Conservation (phyloP, 2,888 invertebrate genomes). For the Chromoteleia sp. region DNA sequence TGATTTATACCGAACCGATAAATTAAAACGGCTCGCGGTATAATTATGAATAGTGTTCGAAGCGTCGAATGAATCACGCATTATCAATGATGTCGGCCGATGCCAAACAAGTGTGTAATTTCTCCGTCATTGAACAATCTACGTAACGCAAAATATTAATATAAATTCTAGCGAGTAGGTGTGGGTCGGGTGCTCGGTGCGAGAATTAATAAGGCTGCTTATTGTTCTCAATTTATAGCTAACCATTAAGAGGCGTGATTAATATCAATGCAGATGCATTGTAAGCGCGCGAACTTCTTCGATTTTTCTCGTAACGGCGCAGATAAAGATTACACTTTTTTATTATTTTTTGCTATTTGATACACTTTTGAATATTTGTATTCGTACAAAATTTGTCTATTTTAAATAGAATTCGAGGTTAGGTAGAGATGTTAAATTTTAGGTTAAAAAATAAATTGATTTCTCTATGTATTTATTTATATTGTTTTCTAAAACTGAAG, state of each 20-base stretch:
- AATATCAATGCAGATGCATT: conserved; percentile 55
- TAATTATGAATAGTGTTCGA: conserved; percentile 52
- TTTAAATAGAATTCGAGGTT: no score
- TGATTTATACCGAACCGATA: conserved; percentile 33
- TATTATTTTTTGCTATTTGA: no score
- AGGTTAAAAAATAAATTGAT: no score
- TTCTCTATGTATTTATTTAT: no score
- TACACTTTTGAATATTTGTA: no score
- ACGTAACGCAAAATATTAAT: conserved; percentile 62
- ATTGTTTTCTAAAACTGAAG: no score
- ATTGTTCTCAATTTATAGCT: conserved; percentile 63
- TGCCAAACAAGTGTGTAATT: conserved; percentile 64
- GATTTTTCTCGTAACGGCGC: not conserved
- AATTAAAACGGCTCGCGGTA: conserved; percentile 33
- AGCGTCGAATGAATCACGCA: conserved; percentile 42
- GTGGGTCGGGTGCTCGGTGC: conserved; percentile 44
- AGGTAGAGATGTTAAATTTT: no score
- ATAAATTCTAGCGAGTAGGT: conserved; percentile 62
- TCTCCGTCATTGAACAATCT: conserved; percentile 53
- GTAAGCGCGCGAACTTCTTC: conserved; percentile 34
- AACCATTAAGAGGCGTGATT: conserved; percentile 55
- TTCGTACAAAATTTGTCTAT: no score
- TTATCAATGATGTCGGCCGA: conserved; percentile 49
- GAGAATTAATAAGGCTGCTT: conserved; percentile 63
- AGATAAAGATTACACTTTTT: not conserved